phyloP scores from a whole-genome alignment of 2,797 vertebrate species.

The Carduelis carduelis region DNA sequence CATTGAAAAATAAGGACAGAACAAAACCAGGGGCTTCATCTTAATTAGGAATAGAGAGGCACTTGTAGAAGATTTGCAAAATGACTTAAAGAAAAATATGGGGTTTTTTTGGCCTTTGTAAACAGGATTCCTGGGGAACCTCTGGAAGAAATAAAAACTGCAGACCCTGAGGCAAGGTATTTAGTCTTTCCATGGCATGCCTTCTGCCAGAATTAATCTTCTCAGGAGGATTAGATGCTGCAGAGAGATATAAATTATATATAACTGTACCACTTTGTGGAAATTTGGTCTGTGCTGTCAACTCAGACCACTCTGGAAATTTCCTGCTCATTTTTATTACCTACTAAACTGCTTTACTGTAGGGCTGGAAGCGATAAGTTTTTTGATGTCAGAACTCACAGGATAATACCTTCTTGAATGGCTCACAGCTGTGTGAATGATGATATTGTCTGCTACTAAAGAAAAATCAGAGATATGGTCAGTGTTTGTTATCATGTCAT shows the following conservation, averaged over 20 bases:
- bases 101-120: neutral
- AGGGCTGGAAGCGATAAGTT: slow-evolving; percentile 52
- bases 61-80: neutral
- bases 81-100: neutral
- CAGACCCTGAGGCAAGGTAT: neutral
- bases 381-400: slow-evolving; percentile 55
- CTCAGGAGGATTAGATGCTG: slow-evolving; percentile 30
- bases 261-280: slow-evolving; percentile 36
- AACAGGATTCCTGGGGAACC: neutral
- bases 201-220: slow-evolving; percentile 53
- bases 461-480: slow-evolving; percentile 59
- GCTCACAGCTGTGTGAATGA: slow-evolving; percentile 57
- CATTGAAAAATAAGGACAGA: neutral
- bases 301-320: slow-evolving; percentile 45
- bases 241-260: slow-evolving; percentile 50
- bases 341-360: slow-evolving; percentile 47
- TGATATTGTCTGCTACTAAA: slow-evolving; percentile 60
- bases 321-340: slow-evolving; percentile 62
- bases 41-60: neutral
- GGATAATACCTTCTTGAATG: slow-evolving; percentile 59
- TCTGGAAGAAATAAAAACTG: slow-evolving; percentile 9
- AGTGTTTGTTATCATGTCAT: slow-evolving; percentile 61
- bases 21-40: neutral
- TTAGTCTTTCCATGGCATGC: slow-evolving; percentile 29
- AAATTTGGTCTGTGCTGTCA: slow-evolving; percentile 53